These are phyloP conservation scores for Drosophila kepulauana DNA, from an alignment of 1,140 invertebrate genomes.

Conservation along the genomic window DNA sequence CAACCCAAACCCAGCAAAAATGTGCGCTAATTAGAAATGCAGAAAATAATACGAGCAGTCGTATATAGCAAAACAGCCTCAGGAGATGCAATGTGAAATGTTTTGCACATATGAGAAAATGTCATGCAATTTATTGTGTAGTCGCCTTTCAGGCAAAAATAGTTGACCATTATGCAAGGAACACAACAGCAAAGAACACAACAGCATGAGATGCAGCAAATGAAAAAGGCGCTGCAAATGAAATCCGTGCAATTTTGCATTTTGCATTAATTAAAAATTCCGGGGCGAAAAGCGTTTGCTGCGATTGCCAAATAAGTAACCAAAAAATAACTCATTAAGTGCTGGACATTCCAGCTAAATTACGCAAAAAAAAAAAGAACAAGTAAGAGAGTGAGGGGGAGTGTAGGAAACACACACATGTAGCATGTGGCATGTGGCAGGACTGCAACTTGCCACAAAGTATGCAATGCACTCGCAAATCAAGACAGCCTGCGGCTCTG, in stretches of 20 bases:
- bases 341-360: slow-evolving; percentile 68
- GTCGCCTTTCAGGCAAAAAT: slow-evolving; percentile 14
- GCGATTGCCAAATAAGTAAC: slow-evolving; percentile 58
- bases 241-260: slow-evolving; percentile 55
- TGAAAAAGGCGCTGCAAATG: slow-evolving; percentile 57
- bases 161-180: slow-evolving; percentile 36
- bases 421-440: slow-evolving; percentile 18
- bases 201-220: slow-evolving; percentile 32
- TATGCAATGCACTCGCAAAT: slow-evolving; percentile 84
- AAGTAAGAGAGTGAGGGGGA: not conserved
- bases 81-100: slow-evolving; percentile 26
- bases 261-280: slow-evolving; percentile 80
- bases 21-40: slow-evolving; percentile 31
- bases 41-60: slow-evolving; percentile 9
- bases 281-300: slow-evolving; percentile 56
- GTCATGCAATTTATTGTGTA: slow-evolving; percentile 57
- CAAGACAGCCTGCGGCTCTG: slow-evolving; percentile 67
- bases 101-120: slow-evolving; percentile 50
- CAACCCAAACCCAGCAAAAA: not conserved
- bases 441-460: slow-evolving; percentile 66
- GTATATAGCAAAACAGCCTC: slow-evolving; percentile 37
- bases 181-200: slow-evolving; percentile 1
- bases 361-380: slow-evolving; percentile 27
- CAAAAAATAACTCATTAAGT: slow-evolving; percentile 74
- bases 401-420: no score